Conservation (phyloP, 1,140 invertebrate genomes). For the Lamellibrachia luymesi region DNA sequence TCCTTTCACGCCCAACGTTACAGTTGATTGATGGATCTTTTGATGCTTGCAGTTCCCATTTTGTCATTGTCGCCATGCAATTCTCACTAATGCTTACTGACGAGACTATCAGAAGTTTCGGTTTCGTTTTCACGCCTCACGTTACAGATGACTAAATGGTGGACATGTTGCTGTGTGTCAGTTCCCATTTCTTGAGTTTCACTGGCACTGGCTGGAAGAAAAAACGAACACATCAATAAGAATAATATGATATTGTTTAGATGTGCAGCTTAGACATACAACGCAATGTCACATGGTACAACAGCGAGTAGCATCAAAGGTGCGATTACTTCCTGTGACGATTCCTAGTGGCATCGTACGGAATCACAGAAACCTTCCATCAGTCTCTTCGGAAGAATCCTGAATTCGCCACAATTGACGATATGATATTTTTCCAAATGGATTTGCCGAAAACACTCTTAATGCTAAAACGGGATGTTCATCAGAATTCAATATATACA, state of each 20-base stretch:
- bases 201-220: background rate
- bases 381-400: background rate
- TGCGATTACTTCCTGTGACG: background rate
- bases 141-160: background rate
- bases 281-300: background rate
- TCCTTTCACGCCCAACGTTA: background rate
- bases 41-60: too few species aligned
- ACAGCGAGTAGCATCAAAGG: background rate
- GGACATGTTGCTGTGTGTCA: too few species aligned
- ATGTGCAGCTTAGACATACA: background rate
- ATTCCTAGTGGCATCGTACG: background rate
- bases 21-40: background rate
- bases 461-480: background rate
- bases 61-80: constrained; percentile 18
- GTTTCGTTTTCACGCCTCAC: background rate
- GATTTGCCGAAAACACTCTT: background rate
- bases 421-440: too few species aligned
- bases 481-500: background rate
- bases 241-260: background rate
- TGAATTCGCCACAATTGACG: too few species aligned
- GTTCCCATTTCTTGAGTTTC: too few species aligned
- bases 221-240: too few species aligned
- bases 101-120: constrained; percentile 24
- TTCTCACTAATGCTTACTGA: constrained; percentile 31
- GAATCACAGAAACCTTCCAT: background rate